Evolutionary conservation across 2,797 vertebrate genomes (phyloP).

Genomic region (Cyprinella venusta): DNA sequence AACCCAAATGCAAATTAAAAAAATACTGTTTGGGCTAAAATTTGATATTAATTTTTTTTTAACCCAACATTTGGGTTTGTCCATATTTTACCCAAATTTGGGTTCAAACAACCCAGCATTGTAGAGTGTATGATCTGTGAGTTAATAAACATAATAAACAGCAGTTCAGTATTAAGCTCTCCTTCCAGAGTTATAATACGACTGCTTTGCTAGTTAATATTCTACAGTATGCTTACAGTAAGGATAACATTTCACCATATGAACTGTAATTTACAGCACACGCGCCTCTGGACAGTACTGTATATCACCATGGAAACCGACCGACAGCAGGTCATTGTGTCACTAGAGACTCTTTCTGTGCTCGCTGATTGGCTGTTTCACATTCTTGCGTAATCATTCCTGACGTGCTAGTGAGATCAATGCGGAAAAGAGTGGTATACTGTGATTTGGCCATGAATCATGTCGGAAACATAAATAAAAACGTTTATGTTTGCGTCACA

Average conservation of each 20-base stretch:
- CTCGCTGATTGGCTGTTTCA: slow-evolving; percentile 69
- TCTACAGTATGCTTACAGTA: not conserved
- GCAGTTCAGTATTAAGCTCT: not conserved
- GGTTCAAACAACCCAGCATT: too few relatives aligned
- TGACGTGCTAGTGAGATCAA: slow-evolving; percentile 62
- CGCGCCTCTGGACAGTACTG: slow-evolving; percentile 67
- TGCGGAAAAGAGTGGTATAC: slow-evolving; percentile 15
- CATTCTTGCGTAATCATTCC: slow-evolving; percentile 61
- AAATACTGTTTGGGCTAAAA: too few relatives aligned
- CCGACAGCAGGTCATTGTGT: slow-evolving; percentile 75
- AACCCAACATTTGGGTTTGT: too few relatives aligned
- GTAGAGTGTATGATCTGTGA: not conserved
- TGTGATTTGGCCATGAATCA: not conserved
- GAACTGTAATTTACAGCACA: slow-evolving; percentile 44
- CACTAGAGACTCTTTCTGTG: slow-evolving; percentile 68
- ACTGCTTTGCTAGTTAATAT: not conserved
- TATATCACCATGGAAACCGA: slow-evolving; percentile 71
- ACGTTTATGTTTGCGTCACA: not conserved
- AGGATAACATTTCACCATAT: slow-evolving; percentile 38
- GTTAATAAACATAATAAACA: not conserved
- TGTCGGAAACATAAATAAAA: not conserved
- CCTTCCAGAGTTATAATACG: slow-evolving; percentile 27
- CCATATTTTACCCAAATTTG: too few relatives aligned
- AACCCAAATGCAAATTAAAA: too few relatives aligned
- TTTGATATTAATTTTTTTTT: too few relatives aligned